Base-by-base conservation (phyloP, 2,888 invertebrate species). In the Cryptosula pallasiana region DNA sequence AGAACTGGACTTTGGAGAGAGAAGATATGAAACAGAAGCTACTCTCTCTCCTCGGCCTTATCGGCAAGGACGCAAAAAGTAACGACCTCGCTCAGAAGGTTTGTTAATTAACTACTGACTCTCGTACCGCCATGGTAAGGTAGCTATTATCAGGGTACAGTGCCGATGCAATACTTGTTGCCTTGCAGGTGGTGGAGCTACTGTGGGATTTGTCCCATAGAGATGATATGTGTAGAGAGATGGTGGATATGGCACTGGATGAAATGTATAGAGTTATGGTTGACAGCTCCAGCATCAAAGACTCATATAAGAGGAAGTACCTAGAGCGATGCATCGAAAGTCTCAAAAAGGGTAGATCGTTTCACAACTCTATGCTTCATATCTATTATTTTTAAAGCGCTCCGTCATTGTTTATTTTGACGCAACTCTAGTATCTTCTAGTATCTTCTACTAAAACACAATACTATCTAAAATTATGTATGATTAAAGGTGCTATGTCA, bases 141-240 rank as follows among this genome's bases (percentile, higher is more conserved):
- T n/a, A n/a, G n/a, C n/a, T n/a, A n/a, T n/a, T n/a, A n/a, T n/a
- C n/a, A n/a, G n/a, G n/a, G n/a, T n/a, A 13, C 20, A 45, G 20
- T 45, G 45, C 45, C 20, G 45, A 9, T 13, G 45, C 45, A 9
- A 9, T 45, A 45, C 20, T 45, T 45, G 45, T 20, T 9, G 9
- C 9, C 23, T 13, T 75, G 16, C 74, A 85, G 83, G 84, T 86
- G 71, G 77, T 87, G 73, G 85, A 87, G 77, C 74, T 86, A 35
- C 76, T 87, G 23, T 87, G 87, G 87, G 85, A 85, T 73, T 77
- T 87, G 73, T 84, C 86, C 23, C 86, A 86, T 75, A 80, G 84
- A 57, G 82, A 84, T 0, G 79, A 80, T n/a, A 77, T 87, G 55
- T 80, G 84, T 27, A 82, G 83, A 25, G 80, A 80, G 71, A 78